Evolutionary conservation across 2,797 vertebrate genomes (phyloP).

Genomic region (Galagoides demidoff): DNA sequence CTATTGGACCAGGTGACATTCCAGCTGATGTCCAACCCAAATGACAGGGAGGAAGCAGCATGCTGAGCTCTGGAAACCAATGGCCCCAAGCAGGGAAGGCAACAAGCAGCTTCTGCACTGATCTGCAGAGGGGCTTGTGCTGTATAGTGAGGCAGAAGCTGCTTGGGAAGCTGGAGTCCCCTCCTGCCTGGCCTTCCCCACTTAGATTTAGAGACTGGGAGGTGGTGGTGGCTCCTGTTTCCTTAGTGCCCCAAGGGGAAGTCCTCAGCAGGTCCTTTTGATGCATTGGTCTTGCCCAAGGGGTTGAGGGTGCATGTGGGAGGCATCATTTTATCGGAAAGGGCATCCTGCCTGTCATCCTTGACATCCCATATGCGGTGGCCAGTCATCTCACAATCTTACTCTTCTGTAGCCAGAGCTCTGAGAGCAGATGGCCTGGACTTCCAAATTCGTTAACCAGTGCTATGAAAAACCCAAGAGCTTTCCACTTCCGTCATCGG

Average conservation of each 20-base stretch:
- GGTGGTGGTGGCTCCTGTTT: accelerated
- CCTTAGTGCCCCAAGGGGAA: not conserved
- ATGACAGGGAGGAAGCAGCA: not conserved
- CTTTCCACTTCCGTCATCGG: too few species aligned
- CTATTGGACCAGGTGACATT: not conserved
- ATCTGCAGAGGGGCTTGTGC: not conserved
- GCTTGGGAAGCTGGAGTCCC: not conserved
- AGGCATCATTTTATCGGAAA: not conserved
- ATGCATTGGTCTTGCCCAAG: not conserved
- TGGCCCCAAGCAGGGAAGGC: not conserved
- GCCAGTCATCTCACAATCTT: not conserved
- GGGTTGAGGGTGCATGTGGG: not conserved
- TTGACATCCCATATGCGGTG: accelerated
- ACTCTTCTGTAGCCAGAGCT: not conserved
- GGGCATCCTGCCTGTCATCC: not conserved
- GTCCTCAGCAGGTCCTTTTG: not conserved
- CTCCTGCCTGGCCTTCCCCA: accelerated
- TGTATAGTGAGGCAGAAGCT: not conserved
- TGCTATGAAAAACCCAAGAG: not conserved
- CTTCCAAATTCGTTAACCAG: not conserved
- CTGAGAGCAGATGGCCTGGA: not conserved
- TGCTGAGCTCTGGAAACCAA: not conserved
- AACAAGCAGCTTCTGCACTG: too few species aligned
- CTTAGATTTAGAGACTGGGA: not conserved
- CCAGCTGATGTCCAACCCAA: not conserved